Conservation (phyloP, 2,113 vertebrate genomes). For the Thymallus thymallus region DNA sequence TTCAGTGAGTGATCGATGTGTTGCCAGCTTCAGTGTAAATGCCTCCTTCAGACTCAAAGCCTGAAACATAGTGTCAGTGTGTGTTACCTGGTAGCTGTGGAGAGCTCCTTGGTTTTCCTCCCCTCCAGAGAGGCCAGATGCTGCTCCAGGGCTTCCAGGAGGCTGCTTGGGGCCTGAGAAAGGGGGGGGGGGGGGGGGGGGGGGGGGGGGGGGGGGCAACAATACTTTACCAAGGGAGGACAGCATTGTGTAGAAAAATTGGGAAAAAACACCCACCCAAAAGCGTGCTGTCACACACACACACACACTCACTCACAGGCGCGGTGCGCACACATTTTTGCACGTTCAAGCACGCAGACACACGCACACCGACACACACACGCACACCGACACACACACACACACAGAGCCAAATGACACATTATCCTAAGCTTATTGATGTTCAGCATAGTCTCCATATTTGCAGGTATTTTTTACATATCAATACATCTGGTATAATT, state of each 20-base stretch:
- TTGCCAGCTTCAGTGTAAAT: background rate
- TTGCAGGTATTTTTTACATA: too few relatives aligned
- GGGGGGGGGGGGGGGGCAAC: conserved; percentile 20
- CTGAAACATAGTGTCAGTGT: background rate
- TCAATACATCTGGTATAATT: too few relatives aligned
- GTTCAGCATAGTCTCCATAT: too few relatives aligned
- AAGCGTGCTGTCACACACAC: conserved; percentile 40
- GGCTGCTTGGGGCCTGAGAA: conserved; percentile 85
- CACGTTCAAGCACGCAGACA: conserved; percentile 17
- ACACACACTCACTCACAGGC: conserved; percentile 24
- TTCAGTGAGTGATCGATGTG: background rate
- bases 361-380: too few relatives aligned
- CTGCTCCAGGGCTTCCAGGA: conserved; percentile 91
- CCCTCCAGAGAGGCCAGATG: conserved; percentile 94
- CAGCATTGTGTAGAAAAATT: background rate
- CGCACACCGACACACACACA: conserved; percentile 33
- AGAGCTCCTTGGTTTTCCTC: conserved; percentile 86
- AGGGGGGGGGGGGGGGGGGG: conserved; percentile 20
- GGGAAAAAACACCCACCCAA: background rate
- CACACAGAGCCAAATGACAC: conserved; percentile 16
- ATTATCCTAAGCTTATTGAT: background rate
- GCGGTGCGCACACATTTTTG: conserved; percentile 21
- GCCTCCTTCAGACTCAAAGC: background rate
- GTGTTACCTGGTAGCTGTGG: conserved; percentile 81
- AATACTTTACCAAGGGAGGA: conserved; percentile 34